Evolutionary conservation across 35 echinoderm and acorn worm species (phyloP).

Genomic region (Acanthaster planci): DNA sequence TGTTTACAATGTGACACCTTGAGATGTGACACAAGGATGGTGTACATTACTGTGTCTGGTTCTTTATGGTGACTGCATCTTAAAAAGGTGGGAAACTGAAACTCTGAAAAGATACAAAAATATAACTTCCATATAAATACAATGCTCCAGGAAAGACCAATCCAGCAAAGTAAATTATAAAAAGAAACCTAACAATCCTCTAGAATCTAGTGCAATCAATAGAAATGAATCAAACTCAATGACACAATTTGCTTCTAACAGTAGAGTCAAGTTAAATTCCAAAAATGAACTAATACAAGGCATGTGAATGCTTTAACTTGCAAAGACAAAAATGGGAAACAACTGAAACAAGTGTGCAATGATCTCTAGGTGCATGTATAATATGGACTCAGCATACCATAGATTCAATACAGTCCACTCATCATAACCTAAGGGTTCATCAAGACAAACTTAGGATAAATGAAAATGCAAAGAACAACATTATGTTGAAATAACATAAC

Average conservation of each 20-base stretch:
- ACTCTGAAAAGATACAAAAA: conserved; percentile 5
- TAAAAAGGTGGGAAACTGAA: not conserved
- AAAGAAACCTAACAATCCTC: not conserved
- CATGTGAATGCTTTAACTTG: too few species aligned
- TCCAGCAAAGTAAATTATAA: conserved; percentile 1
- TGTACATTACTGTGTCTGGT: conserved; percentile 4
- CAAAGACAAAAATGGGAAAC: too few species aligned
- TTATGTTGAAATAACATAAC: too few species aligned
- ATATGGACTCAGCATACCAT: too few species aligned
- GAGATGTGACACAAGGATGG: conserved; percentile 2
- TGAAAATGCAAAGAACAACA: too few species aligned
- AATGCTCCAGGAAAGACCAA: too few species aligned
- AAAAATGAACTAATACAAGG: too few species aligned
- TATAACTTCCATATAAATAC: not conserved
- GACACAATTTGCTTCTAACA: conserved; percentile 3
- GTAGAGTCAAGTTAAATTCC: conserved; percentile 9
- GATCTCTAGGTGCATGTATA: too few species aligned
- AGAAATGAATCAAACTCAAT: not conserved
- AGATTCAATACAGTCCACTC: too few species aligned
- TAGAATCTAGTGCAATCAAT: not conserved
- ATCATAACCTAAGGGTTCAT: too few species aligned
- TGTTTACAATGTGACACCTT: not conserved
- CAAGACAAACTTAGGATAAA: too few species aligned
- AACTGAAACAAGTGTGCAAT: too few species aligned
- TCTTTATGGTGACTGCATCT: not conserved